Conservation (phyloP, 2,113 vertebrate genomes). For the Microcebus ravelobensis region DNA sequence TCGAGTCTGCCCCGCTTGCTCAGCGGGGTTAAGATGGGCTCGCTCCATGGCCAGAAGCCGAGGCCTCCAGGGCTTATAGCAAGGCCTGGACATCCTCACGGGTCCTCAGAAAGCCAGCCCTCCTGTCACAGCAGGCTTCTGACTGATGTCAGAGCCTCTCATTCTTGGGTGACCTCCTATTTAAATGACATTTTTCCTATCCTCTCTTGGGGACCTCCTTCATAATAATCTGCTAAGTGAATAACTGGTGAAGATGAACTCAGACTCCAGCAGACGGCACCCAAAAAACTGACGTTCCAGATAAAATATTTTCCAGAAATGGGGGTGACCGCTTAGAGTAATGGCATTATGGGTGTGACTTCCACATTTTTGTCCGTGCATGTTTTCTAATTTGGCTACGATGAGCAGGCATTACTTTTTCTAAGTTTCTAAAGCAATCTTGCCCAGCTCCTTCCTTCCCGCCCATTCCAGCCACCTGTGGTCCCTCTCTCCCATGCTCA, state of each 20-base stretch:
- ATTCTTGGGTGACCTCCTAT: background rate
- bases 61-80: fast-evolving
- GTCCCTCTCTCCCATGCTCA: fast-evolving
- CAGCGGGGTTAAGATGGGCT: fast-evolving
- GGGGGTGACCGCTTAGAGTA: fast-evolving
- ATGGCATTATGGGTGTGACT: fast-evolving
- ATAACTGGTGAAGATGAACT: background rate
- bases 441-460: fast-evolving
- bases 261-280: background rate
- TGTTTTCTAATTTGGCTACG: background rate
- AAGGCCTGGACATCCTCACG: fast-evolving
- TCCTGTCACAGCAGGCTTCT: background rate
- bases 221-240: background rate
- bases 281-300: background rate
- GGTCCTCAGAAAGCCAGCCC: fast-evolving
- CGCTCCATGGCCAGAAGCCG: fast-evolving
- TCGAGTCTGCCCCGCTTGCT: fast-evolving
- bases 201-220: background rate
- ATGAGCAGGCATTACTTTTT: fast-evolving
- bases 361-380: background rate
- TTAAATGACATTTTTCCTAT: constrained; percentile 4
- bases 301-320: background rate
- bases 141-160: background rate
- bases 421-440: background rate
- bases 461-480: too few species aligned